These are phyloP conservation scores for Ranitomeya imitator DNA, from an alignment of 2,113 vertebrate species.

Conservation along the genomic window DNA sequence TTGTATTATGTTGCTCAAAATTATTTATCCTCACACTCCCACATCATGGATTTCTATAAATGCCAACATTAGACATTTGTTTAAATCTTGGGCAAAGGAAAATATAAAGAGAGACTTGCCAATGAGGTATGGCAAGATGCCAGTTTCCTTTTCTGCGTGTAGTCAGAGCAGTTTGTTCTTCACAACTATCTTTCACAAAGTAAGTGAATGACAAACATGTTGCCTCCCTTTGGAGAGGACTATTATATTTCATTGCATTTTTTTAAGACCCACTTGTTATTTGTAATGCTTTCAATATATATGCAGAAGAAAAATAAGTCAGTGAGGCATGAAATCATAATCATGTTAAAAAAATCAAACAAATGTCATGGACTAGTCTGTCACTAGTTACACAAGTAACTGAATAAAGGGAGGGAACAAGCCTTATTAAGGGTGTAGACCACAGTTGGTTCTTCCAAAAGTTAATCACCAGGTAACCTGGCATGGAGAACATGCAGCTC, in stretches of 20 bases:
- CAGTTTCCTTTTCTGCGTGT: background rate
- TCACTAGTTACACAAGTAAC: constrained; percentile 66
- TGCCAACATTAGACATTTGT: constrained; percentile 32
- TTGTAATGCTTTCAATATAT: background rate
- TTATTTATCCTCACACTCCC: constrained; percentile 26
- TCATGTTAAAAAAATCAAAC: constrained; percentile 65
- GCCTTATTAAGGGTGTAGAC: constrained; percentile 70
- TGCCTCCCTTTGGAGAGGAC: background rate
- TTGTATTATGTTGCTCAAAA: background rate
- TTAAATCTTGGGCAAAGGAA: constrained; percentile 7
- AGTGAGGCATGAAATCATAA: constrained; percentile 45
- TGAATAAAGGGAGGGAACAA: constrained; percentile 65
- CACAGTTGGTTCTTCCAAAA: constrained; percentile 68
- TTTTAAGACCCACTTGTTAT: background rate
- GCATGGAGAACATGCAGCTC: constrained; percentile 73
- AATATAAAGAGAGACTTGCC: constrained; percentile 25
- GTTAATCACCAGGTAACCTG: constrained; percentile 87
- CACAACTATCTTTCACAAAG: constrained; percentile 24
- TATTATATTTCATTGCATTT: constrained; percentile 6
- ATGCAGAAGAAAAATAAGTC: background rate
- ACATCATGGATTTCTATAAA: constrained; percentile 5
- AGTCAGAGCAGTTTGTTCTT: constrained; percentile 18
- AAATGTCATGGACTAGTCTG: constrained; percentile 64
- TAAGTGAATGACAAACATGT: constrained; percentile 18
- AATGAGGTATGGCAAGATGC: constrained; percentile 13